A percentile compares a stretch with the other conserved stretches of the same genome.
These are phyloP conservation scores for Glaucomys volans DNA, from an alignment of 2,113 vertebrate species.

Conservation along the genomic window DNA sequence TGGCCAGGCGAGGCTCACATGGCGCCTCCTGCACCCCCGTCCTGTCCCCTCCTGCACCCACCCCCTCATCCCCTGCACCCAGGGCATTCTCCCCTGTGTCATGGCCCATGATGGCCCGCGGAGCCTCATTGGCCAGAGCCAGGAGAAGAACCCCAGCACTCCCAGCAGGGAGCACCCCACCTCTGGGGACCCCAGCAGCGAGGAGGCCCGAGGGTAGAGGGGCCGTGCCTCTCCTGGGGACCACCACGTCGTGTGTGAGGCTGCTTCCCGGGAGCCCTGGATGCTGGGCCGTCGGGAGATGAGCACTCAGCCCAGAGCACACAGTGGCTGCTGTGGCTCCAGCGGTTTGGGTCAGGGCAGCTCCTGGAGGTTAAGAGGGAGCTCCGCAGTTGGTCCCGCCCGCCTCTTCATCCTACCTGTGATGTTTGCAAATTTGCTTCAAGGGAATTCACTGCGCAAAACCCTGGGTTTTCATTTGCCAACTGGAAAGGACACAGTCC, in stretches of 20 bases:
- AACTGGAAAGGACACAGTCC: not conserved
- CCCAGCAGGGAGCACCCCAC: not conserved
- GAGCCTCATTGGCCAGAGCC: not conserved
- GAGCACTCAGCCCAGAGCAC: not conserved
- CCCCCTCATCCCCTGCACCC: no score
- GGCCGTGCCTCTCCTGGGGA: not conserved
- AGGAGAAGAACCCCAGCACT: no score
- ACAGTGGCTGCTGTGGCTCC: not conserved
- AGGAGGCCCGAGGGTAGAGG: no score
- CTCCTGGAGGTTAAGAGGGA: not conserved
- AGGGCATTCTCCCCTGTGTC: no score
- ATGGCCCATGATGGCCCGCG: not conserved
- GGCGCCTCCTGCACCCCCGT: no score
- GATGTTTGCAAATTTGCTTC: not conserved
- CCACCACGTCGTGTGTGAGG: not conserved
- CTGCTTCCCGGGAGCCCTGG: not conserved
- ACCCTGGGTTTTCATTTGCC: not conserved
- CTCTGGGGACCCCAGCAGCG: not conserved
- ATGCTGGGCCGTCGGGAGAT: not conserved
- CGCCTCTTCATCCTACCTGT: not conserved
- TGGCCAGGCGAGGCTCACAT: no score
- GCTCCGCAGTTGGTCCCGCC: not conserved
- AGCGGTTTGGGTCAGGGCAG: no score
- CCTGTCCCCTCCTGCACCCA: no score
- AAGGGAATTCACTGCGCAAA: not conserved